Conservation (phyloP, 2,888 invertebrate genomes). For the Drosophila ochracea region DNA sequence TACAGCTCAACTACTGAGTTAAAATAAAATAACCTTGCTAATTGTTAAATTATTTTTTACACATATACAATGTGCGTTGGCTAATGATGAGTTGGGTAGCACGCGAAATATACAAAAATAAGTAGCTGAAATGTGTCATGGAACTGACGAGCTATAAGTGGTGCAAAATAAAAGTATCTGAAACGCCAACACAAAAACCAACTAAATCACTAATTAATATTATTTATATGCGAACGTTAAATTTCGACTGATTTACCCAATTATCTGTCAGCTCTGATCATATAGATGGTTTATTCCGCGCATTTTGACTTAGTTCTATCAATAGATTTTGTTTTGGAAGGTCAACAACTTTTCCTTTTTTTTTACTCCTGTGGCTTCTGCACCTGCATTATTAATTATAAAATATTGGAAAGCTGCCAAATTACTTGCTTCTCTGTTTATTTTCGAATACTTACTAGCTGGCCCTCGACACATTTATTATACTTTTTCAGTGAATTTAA, state of each 20-base stretch:
- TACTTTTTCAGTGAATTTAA: slow-evolving; percentile 12
- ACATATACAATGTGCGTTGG: slow-evolving; percentile 2
- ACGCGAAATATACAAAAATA: slow-evolving; percentile 43
- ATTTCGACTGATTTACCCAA: slow-evolving; percentile 16
- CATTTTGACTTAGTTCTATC: neutral
- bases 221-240: neutral
- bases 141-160: slow-evolving; percentile 55
- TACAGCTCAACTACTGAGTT: slow-evolving; percentile 57
- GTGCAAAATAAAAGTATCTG: slow-evolving; percentile 49
- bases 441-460: neutral
- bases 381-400: neutral
- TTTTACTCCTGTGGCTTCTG: neutral
- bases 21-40: slow-evolving; percentile 47
- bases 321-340: slow-evolving; percentile 1
- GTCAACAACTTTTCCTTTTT: slow-evolving; percentile 1
- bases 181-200: slow-evolving; percentile 15
- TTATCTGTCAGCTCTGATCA: slow-evolving; percentile 30
- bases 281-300: neutral
- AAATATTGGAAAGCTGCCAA: neutral
- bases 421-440: neutral
- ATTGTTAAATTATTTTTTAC: slow-evolving; percentile 31
- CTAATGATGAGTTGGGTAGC: slow-evolving; percentile 32
- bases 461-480: slow-evolving; percentile 29
- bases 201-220: slow-evolving; percentile 39
- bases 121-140: slow-evolving; percentile 68